Percentiles rank a stretch among this genome's conserved stretches.
These are phyloP conservation scores for Drosophila equinoxialis DNA, from an alignment of 1,140 invertebrate species.

Conservation along the genomic window DNA sequence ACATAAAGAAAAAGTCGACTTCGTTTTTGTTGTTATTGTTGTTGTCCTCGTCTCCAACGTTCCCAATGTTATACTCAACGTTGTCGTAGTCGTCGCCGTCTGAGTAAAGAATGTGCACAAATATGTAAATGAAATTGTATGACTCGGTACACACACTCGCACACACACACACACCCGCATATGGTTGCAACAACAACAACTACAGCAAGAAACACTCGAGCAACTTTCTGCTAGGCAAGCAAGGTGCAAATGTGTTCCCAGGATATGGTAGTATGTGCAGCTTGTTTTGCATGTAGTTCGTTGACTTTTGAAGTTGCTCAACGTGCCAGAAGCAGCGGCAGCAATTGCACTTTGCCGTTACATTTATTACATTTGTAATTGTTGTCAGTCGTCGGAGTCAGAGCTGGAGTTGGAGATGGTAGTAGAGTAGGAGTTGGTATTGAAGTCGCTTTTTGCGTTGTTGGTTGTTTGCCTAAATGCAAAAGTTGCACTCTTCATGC, in stretches of 20 bases:
- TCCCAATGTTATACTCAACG: conserved; percentile 25
- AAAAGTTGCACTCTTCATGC: neutral
- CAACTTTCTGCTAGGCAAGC: conserved; percentile 61
- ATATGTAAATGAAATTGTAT: conserved; percentile 80
- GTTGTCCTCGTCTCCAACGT: conserved; percentile 20
- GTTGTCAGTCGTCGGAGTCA: conserved; percentile 70
- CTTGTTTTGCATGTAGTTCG: conserved; percentile 73
- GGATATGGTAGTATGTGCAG: conserved; percentile 34
- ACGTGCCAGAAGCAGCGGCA: conserved; percentile 32
- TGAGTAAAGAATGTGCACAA: conserved; percentile 68
- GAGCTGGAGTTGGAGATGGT: conserved; percentile 11
- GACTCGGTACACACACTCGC: conserved; percentile 55
- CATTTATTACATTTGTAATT: conserved; percentile 82
- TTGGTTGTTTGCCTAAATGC: conserved; percentile 10
- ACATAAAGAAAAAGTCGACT: conserved; percentile 78
- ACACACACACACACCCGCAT: conserved; percentile 28
- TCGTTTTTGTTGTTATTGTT: conserved; percentile 46
- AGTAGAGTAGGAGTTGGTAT: neutral
- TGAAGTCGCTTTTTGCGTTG: conserved; percentile 16
- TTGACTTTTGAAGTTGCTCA: conserved; percentile 73
- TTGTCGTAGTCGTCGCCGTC: conserved; percentile 50
- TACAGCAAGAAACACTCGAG: conserved; percentile 56
- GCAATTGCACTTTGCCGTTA: conserved; percentile 68
- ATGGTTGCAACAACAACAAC: conserved; percentile 48
- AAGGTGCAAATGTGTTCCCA: conserved; percentile 63